Evolutionary conservation across 2,888 invertebrate species (phyloP).

Genomic region (Euphydryas editha): DNA sequence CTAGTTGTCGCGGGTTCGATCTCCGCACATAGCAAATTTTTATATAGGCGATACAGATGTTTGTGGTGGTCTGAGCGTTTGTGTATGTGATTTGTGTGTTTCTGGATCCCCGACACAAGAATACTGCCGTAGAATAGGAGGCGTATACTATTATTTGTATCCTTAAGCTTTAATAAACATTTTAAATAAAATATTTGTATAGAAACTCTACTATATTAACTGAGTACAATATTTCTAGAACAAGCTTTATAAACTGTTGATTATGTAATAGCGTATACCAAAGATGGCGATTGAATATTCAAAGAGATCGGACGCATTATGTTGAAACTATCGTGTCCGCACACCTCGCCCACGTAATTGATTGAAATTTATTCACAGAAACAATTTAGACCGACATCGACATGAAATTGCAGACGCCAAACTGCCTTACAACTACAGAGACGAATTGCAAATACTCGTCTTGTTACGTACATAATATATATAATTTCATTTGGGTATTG

Average conservation of each 20-base stretch:
- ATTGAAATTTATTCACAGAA: constrained; percentile 77
- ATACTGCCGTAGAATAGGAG: too few relatives aligned
- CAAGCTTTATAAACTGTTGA: constrained; percentile 1
- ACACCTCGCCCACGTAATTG: constrained; percentile 67
- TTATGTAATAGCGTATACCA: constrained; percentile 59
- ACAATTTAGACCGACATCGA: constrained; percentile 57
- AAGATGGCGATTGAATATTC: constrained; percentile 75
- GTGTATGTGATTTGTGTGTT: too few relatives aligned
- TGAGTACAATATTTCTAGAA: too few relatives aligned
- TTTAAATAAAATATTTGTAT: too few relatives aligned
- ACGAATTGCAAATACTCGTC: constrained; percentile 37
- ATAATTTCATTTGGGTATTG: neutral
- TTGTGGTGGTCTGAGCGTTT: too few relatives aligned
- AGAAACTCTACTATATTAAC: too few relatives aligned
- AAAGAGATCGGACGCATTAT: constrained; percentile 66
- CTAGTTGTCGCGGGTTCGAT: too few relatives aligned
- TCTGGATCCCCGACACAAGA: too few relatives aligned
- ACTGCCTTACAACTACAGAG: constrained; percentile 51
- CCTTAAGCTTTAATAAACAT: too few relatives aligned
- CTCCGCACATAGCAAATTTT: too few relatives aligned
- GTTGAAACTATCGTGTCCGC: constrained; percentile 60
- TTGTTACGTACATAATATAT: neutral
- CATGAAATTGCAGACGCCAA: constrained; percentile 49
- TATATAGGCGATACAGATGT: too few relatives aligned
- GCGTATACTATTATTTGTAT: too few relatives aligned